Evolutionary conservation across 2,113 vertebrate genomes (phyloP).

Genomic region (Phrynocephalus versicolor): DNA sequence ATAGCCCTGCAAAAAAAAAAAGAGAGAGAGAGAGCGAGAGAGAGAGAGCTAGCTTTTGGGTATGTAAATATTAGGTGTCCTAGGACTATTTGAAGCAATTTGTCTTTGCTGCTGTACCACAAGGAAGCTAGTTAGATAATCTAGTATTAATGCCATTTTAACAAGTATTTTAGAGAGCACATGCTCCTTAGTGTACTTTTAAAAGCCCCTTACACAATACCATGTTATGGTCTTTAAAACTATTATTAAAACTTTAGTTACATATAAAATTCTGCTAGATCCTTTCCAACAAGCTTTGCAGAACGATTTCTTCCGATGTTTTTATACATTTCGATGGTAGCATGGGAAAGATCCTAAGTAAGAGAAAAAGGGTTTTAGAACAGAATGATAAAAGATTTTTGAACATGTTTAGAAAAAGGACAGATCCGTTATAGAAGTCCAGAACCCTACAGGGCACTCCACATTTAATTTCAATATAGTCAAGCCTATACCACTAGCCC

Average conservation of each 20-base stretch:
- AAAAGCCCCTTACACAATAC: neutral
- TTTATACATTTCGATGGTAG: constrained; percentile 94
- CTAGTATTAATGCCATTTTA: neutral
- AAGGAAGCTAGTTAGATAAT: neutral
- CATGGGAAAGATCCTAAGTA: constrained; percentile 90
- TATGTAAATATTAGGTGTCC: neutral
- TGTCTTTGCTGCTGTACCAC: neutral
- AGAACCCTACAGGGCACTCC: neutral
- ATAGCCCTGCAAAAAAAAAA: neutral
- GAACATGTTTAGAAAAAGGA: too few species aligned
- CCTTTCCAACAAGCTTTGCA: constrained; percentile 92
- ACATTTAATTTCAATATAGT: neutral
- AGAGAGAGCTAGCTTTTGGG: neutral
- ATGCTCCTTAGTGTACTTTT: neutral
- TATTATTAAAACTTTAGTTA: constrained; percentile 68
- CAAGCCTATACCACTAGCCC: neutral
- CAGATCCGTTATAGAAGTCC: too few species aligned
- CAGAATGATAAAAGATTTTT: neutral
- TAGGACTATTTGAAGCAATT: neutral
- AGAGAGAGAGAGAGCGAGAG: too few species aligned
- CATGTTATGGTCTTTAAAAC: rapidly evolving
- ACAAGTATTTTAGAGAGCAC: neutral
- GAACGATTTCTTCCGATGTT: constrained; percentile 89
- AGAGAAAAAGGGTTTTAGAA: constrained; percentile 5
- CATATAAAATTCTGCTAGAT: constrained; percentile 98